These are phyloP conservation scores for Sinhomidia bicolor DNA, from an alignment of 2,888 invertebrate species.

Conservation along the genomic window DNA sequence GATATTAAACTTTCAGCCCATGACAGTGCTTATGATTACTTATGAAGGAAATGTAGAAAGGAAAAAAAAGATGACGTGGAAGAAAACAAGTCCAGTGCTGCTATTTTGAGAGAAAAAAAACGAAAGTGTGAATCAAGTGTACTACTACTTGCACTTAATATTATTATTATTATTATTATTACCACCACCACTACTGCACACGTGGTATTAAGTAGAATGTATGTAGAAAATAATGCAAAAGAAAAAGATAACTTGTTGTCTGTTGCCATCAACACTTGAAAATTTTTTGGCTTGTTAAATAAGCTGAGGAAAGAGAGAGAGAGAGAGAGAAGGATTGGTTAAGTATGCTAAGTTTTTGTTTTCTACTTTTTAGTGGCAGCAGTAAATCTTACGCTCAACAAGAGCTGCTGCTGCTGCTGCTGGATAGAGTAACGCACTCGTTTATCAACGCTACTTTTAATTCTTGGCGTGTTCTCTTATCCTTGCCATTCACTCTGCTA, in stretches of 20 bases:
- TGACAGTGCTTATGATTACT: background rate
- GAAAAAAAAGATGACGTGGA: constrained; percentile 17
- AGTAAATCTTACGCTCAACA: constrained; percentile 25
- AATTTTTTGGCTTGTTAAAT: background rate
- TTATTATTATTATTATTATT: background rate
- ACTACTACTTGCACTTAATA: background rate
- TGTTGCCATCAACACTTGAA: no score
- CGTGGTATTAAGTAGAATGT: no score
- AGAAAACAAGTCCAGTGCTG: constrained; percentile 30
- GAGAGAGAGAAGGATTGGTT: no score
- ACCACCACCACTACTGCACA: no score
- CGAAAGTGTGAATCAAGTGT: constrained; percentile 20
- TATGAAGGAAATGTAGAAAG: background rate
- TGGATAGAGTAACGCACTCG: constrained; percentile 31
- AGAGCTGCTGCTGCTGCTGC: no score
- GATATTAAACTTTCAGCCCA: constrained; percentile 39
- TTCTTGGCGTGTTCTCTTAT: background rate
- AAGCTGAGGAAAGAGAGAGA: constrained; percentile 4
- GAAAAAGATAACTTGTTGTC: constrained; percentile 18
- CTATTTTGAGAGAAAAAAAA: constrained; percentile 19
- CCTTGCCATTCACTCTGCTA: no score
- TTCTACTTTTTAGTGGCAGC: constrained; percentile 30
- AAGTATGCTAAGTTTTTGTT: constrained; percentile 33
- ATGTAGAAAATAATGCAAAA: constrained; percentile 23
- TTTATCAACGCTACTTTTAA: constrained; percentile 25